Evolutionary conservation across 64 coral and sea anemone genomes (phyloP).

Genomic region (Pachyseris speciosa): DNA sequence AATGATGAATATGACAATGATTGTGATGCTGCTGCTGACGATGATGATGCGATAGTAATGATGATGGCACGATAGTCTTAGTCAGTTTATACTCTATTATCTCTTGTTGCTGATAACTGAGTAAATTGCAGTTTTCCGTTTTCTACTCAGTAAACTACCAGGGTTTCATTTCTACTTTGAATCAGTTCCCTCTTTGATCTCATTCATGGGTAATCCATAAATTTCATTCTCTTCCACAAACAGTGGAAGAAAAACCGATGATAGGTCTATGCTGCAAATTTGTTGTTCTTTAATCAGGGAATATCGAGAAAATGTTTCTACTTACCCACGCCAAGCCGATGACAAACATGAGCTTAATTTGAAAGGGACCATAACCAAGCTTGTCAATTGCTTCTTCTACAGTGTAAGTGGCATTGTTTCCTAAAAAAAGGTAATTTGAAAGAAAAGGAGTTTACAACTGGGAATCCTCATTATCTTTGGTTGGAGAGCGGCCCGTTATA

Average conservation of each 20-base stretch:
- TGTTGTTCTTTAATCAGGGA: no score
- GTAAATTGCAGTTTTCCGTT: no score
- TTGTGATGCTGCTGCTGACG: neutral
- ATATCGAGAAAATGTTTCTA: neutral
- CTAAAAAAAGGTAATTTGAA: neutral
- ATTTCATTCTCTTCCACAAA: no score
- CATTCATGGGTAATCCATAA: no score
- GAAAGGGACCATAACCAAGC: conserved; percentile 90
- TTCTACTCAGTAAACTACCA: no score
- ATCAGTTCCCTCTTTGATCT: no score
- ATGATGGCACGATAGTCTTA: no score
- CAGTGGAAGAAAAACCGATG: neutral
- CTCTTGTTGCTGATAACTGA: no score
- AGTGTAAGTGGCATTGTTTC: conserved; percentile 54
- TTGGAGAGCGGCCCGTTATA: no score
- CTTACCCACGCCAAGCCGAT: conserved; percentile 95
- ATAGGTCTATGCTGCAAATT: neutral
- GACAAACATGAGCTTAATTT: conserved; percentile 81
- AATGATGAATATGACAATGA: neutral
- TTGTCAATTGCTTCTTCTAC: conserved; percentile 94
- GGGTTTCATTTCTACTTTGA: no score
- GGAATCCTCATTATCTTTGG: neutral
- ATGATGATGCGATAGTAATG: neutral
- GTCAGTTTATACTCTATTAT: no score
- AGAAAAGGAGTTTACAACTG: neutral